phyloP scores from a whole-genome alignment of 1,140 invertebrate species.

The Drosophila truncata region DNA sequence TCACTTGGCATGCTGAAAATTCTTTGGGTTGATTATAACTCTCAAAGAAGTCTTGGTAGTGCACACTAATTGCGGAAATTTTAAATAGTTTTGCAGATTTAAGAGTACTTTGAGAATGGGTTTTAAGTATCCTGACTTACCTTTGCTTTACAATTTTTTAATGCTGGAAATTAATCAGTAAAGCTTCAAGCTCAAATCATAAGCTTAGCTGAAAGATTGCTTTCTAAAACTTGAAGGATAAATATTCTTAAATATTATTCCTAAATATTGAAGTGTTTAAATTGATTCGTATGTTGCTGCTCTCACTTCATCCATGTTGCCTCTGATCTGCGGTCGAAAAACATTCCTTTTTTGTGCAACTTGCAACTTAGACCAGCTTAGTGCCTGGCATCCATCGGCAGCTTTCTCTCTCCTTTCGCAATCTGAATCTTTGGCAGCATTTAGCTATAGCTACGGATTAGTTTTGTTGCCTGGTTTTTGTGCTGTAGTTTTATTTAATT shows the following conservation, averaged over 20 bases:
- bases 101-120: too few relatives aligned
- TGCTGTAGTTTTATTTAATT: slow-evolving; percentile 58
- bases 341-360: slow-evolving; percentile 1
- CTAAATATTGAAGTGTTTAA: background rate
- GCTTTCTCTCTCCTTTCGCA: background rate
- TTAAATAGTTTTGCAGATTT: background rate
- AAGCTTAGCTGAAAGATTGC: too few relatives aligned
- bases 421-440: slow-evolving; percentile 11
- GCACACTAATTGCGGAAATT: background rate
- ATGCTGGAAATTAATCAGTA: background rate
- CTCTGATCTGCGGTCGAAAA: slow-evolving; percentile 5
- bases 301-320: background rate
- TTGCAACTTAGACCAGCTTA: slow-evolving; percentile 11
- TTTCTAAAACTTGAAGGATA: background rate
- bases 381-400: slow-evolving; percentile 32
- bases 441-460: slow-evolving; percentile 1
- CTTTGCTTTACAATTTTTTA: background rate
- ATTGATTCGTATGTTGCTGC: too few relatives aligned
- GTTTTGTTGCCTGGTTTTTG: slow-evolving; percentile 6
- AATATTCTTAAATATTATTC: background rate
- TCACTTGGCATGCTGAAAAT: slow-evolving; percentile 4
- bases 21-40: slow-evolving; percentile 6
- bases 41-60: background rate
- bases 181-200: background rate
- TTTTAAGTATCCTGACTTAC: too few relatives aligned